phyloP scores from a whole-genome alignment of 2,888 invertebrate species.

The Ophion obscuratus region DNA sequence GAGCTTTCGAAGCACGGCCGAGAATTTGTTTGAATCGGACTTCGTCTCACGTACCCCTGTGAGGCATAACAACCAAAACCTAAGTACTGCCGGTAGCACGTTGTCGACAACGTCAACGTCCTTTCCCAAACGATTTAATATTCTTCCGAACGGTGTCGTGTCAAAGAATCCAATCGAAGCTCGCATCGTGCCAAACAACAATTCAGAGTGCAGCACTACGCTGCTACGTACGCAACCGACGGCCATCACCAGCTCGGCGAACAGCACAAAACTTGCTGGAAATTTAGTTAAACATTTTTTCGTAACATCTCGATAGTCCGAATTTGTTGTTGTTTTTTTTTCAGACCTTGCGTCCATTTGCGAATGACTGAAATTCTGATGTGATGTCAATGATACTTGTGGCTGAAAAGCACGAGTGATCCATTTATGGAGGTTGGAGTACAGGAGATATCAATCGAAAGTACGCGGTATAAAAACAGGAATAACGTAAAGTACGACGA shows the following conservation, averaged over 20 bases:
- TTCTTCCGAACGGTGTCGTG: constrained; percentile 91
- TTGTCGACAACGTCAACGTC: constrained; percentile 90
- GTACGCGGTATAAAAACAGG: too few species aligned
- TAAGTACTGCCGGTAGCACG: constrained; percentile 89
- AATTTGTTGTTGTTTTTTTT: constrained; percentile 37
- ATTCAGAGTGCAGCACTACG: constrained; percentile 87
- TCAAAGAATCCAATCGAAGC: constrained; percentile 91
- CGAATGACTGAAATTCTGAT: background rate
- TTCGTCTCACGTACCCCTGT: constrained; percentile 81
- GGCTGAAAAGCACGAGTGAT: too few species aligned
- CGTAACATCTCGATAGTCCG: constrained; percentile 58
- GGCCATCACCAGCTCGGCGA: constrained; percentile 79
- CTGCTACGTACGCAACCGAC: constrained; percentile 82
- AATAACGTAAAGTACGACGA: too few species aligned
- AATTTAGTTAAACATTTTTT: constrained; percentile 68
- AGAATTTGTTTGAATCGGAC: constrained; percentile 49
- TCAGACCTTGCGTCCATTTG: background rate
- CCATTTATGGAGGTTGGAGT: too few species aligned
- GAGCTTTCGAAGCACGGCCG: constrained; percentile 36
- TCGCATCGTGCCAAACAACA: constrained; percentile 88
- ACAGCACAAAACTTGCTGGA: constrained; percentile 81
- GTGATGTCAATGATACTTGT: too few species aligned
- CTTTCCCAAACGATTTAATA: constrained; percentile 92
- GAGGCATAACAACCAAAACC: constrained; percentile 86
- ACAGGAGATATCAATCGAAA: too few species aligned